These are phyloP conservation scores for Brachionus asplanchnoidis DNA, from an alignment of 1,140 invertebrate species.

Conservation along the genomic window DNA sequence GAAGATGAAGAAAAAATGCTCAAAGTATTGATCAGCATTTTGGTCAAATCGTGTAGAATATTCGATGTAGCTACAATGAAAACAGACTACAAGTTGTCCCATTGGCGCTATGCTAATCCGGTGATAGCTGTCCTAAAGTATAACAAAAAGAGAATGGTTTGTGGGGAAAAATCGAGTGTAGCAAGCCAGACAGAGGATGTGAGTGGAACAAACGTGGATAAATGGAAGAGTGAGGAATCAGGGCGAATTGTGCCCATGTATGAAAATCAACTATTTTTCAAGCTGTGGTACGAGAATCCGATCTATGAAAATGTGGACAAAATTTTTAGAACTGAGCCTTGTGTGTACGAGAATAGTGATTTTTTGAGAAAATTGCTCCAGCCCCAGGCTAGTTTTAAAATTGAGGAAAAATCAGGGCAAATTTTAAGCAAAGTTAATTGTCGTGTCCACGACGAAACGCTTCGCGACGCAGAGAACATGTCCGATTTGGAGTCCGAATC, in stretches of 20 bases:
- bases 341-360: neutral
- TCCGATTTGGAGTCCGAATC: constrained; percentile 11
- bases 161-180: neutral
- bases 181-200: neutral
- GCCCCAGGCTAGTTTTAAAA: neutral
- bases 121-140: neutral
- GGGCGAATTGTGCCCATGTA: neutral
- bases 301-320: neutral
- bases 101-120: constrained; percentile 37
- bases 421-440: neutral
- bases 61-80: constrained; percentile 35
- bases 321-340: neutral
- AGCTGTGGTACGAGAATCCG: neutral
- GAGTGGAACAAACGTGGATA: neutral
- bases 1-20: constrained; percentile 24
- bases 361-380: neutral
- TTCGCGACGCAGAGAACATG: constrained; percentile 31
- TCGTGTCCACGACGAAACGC: constrained; percentile 24
- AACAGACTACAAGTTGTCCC: neutral
- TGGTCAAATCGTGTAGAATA: constrained; percentile 8
- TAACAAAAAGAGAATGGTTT: neutral
- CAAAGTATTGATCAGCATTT: constrained; percentile 13
- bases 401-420: neutral
- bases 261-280: neutral
- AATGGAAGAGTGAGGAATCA: neutral